These are phyloP conservation scores for Alexandromys fortis DNA, from an alignment of 2,113 vertebrate species.

Conservation along the genomic window DNA sequence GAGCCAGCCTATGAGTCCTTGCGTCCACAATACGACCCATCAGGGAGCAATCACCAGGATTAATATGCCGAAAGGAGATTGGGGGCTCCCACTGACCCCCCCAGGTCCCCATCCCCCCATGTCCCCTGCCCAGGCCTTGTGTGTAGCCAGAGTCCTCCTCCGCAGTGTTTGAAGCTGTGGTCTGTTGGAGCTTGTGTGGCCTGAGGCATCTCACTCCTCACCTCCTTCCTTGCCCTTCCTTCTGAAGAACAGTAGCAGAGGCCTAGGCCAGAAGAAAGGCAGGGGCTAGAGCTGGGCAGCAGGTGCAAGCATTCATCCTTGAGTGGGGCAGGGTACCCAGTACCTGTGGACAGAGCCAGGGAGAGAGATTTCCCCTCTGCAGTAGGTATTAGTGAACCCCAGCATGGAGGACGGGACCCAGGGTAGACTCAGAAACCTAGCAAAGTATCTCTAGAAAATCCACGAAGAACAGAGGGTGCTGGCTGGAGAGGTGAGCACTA, in stretches of 20 bases:
- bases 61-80: constrained; percentile 13
- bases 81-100: not conserved
- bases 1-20: not conserved
- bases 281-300: not conserved
- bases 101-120: not conserved
- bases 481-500: not conserved
- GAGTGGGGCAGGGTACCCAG: not conserved
- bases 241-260: constrained; percentile 44
- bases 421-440: not conserved
- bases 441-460: not conserved
- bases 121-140: not conserved
- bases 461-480: not conserved
- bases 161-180: not conserved
- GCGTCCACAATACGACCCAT: not conserved
- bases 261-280: not conserved
- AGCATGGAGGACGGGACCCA: not conserved
- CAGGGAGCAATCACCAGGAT: not conserved
- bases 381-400: not conserved
- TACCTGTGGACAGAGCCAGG: not conserved
- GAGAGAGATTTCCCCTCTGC: not conserved
- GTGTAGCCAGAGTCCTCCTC: constrained; percentile 33
- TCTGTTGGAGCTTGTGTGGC: constrained; percentile 63
- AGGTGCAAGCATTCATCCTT: not conserved
- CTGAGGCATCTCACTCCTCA: constrained; percentile 38
- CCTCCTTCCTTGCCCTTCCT: constrained; percentile 57